A percentile compares a stretch with the other conserved stretches of the same genome.
Conservation (phyloP, 2,888 invertebrate species). For the Drosophila melanocephala region DNA sequence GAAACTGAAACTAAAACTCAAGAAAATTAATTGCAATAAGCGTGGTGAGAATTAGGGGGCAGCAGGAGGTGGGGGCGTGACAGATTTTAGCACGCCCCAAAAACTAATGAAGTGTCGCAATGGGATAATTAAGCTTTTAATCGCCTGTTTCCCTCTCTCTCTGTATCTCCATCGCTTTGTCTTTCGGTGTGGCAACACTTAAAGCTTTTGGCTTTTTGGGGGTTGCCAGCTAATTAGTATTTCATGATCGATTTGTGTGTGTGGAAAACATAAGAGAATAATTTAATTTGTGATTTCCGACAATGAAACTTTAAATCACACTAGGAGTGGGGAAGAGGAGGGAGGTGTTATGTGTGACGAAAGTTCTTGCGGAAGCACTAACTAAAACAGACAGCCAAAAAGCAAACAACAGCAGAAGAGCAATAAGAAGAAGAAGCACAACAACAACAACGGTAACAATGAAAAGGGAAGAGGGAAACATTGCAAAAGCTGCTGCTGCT, state of each 20-base stretch:
- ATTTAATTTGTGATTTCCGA: constrained; percentile 74
- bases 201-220: constrained; percentile 34
- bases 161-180: constrained; percentile 11
- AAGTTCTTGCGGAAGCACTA: constrained; percentile 72
- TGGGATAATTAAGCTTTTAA: constrained; percentile 80
- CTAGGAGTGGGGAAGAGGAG: neutral
- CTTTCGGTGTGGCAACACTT: constrained; percentile 58
- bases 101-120: constrained; percentile 80
- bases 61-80: constrained; percentile 2
- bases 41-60: constrained; percentile 59
- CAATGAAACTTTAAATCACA: constrained; percentile 60
- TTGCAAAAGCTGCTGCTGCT: constrained; percentile 18
- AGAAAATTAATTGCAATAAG: constrained; percentile 81
- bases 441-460: constrained; percentile 10
- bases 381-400: constrained; percentile 73
- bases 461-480: neutral
- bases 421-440: constrained; percentile 29
- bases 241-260: constrained; percentile 79
- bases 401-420: constrained; percentile 60
- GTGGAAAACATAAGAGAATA: constrained; percentile 62
- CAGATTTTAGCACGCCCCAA: constrained; percentile 51
- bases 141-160: constrained; percentile 46
- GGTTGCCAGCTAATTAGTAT: constrained; percentile 71
- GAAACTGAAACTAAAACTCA: constrained; percentile 69
- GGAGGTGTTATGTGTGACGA: constrained; percentile 57